Conservation (phyloP, 2,797 vertebrate genomes). For the Podargus strigoides region DNA sequence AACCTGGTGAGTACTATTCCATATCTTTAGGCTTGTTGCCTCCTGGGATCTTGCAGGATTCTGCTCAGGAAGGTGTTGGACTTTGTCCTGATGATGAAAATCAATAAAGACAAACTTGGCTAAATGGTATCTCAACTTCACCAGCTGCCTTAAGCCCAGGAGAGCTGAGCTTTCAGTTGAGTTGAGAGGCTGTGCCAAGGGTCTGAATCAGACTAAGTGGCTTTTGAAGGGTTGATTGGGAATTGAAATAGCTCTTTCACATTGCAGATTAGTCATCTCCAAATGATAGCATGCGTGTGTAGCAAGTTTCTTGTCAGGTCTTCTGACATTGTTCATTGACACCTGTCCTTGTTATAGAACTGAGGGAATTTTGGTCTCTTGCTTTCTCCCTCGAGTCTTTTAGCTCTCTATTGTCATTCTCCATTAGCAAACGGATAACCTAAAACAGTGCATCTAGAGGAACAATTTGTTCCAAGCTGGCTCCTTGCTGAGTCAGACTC, state of each 20-base stretch:
- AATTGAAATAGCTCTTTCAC: constrained; percentile 20
- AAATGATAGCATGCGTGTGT: background rate
- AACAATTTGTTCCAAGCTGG: constrained; percentile 22
- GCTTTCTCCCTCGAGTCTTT: background rate
- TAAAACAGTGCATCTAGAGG: background rate
- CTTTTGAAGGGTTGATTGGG: constrained; percentile 12
- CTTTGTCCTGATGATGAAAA: background rate
- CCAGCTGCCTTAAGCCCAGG: background rate
- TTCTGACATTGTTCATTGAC: background rate
- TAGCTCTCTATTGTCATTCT: constrained; percentile 8
- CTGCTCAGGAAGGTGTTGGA: background rate
- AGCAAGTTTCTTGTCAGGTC: background rate
- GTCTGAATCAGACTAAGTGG: background rate
- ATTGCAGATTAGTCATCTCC: constrained; percentile 4
- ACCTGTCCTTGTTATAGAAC: background rate
- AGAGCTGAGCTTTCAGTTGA: background rate
- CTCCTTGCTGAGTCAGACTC: constrained; percentile 27
- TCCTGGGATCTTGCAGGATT: background rate
- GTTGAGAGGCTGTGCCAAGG: background rate
- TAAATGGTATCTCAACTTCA: background rate
- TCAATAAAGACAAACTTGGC: background rate
- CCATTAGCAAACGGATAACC: background rate
- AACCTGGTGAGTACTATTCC: background rate
- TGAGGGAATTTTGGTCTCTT: background rate
- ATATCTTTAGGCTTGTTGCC: background rate